Conservation (phyloP, 1,140 invertebrate species). For the Neotoxoptera formosana region DNA sequence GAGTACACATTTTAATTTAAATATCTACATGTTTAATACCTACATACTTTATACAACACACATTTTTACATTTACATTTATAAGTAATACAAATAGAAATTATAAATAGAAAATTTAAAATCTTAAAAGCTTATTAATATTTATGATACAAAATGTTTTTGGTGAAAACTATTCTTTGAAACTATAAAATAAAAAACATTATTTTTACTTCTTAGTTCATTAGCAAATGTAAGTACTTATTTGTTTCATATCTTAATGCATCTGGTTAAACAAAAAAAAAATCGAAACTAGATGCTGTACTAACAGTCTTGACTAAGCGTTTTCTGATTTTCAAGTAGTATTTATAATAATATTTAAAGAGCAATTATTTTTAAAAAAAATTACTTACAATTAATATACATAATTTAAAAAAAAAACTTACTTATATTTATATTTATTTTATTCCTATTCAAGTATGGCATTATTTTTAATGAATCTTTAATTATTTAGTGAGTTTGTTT, state of each 20-base stretch:
- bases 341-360: neutral
- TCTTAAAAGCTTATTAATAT: neutral
- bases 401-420: neutral
- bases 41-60: conserved; percentile 9
- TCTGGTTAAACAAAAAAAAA: neutral
- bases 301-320: conserved; percentile 26
- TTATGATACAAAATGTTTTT: neutral
- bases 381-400: neutral
- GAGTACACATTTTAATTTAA: neutral
- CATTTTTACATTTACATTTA: neutral
- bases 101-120: neutral
- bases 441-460: neutral
- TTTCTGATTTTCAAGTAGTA: neutral
- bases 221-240: neutral
- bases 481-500: neutral
- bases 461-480: neutral
- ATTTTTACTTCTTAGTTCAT: neutral
- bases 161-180: neutral
- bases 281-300: conserved; percentile 6
- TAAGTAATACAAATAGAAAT: neutral
- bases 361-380: neutral
- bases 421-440: neutral
- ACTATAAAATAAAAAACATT: neutral
- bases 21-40: neutral
- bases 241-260: neutral